These are phyloP conservation scores for Beroe ovata DNA, from an alignment of 37 sponge, comb jelly and placozoan species.

Conservation along the genomic window DNA sequence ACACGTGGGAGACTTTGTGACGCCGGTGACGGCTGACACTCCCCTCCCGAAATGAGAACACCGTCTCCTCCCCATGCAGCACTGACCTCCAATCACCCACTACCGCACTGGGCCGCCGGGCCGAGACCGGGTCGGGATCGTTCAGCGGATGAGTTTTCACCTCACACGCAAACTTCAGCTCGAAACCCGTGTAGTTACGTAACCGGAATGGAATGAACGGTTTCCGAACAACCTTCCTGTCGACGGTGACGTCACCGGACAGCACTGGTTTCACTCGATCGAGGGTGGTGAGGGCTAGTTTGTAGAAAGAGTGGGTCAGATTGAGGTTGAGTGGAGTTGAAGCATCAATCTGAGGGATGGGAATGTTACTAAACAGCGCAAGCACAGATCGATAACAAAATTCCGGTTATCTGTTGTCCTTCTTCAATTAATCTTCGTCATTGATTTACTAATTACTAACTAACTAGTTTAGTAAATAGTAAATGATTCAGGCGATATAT, in stretches of 20 bases:
- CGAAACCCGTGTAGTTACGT: slow-evolving; percentile 10
- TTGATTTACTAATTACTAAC: too few relatives aligned
- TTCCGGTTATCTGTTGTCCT: too few relatives aligned
- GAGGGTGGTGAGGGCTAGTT: slow-evolving; percentile 15
- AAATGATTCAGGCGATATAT: too few relatives aligned
- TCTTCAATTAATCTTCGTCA: too few relatives aligned
- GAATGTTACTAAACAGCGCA: too few relatives aligned
- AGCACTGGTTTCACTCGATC: slow-evolving; percentile 7
- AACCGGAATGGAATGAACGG: slow-evolving; percentile 35
- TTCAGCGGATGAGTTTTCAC: slow-evolving; percentile 39
- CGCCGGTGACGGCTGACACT: neutral
- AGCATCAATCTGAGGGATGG: slow-evolving; percentile 1
- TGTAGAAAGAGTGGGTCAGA: slow-evolving; percentile 64
- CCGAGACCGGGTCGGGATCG: slow-evolving; percentile 57
- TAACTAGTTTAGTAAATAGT: too few relatives aligned
- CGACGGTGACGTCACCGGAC: slow-evolving; percentile 7
- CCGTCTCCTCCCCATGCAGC: slow-evolving; percentile 25
- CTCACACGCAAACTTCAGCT: slow-evolving; percentile 37
- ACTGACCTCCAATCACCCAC: neutral
- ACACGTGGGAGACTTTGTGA: slow-evolving; percentile 19
- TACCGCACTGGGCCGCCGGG: neutral
- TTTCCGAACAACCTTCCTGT: slow-evolving; percentile 54
- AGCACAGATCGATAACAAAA: too few relatives aligned
- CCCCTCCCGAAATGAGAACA: slow-evolving; percentile 34
- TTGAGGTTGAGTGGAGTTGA: slow-evolving; percentile 29